phyloP scores from a whole-genome alignment of 2,797 vertebrate genomes.

The Luscinia luscinia region DNA sequence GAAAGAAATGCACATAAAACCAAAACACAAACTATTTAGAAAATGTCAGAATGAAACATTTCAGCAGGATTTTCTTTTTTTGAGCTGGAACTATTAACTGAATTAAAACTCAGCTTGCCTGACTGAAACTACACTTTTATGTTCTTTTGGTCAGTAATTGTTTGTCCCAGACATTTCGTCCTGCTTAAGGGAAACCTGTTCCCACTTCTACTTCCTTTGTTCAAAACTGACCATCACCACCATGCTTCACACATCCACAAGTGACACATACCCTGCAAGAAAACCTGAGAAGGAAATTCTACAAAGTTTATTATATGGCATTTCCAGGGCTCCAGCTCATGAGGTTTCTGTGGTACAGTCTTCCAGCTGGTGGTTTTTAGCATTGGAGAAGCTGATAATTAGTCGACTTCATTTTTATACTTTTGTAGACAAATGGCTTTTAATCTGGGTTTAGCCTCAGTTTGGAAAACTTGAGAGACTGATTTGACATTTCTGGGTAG shows the following conservation, averaged over 20 bases:
- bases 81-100: background rate
- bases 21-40: background rate
- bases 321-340: background rate
- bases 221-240: background rate
- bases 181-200: background rate
- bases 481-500: background rate
- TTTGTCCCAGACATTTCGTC: background rate
- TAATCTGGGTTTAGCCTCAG: background rate
- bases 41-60: background rate
- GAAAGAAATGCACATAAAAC: background rate
- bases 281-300: background rate
- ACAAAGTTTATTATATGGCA: background rate
- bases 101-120: background rate
- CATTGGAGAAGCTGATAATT: background rate
- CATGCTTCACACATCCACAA: background rate
- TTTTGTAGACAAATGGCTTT: background rate
- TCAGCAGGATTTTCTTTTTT: background rate
- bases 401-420: fast-evolving
- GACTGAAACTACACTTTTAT: background rate
- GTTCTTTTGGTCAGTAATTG: background rate
- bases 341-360: background rate
- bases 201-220: background rate
- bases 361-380: background rate
- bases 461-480: background rate
- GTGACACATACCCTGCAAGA: background rate